A percentile compares a stretch with the other conserved stretches of the same genome.
Evolutionary conservation across 1,140 invertebrate species (phyloP).

Genomic region (Drosophila paulistorum): DNA sequence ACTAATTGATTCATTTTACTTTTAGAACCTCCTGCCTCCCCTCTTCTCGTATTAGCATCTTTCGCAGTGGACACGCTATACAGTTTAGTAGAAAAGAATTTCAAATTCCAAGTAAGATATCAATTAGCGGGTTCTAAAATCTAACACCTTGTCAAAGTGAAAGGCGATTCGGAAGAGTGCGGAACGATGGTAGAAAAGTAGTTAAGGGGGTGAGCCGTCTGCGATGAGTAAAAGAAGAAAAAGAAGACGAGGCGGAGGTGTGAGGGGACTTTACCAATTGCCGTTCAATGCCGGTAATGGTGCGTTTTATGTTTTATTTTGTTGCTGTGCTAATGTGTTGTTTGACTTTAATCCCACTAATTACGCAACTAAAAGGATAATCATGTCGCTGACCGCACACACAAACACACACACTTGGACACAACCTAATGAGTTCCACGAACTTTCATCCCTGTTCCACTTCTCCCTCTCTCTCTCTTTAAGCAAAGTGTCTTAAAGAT

Average conservation of each 20-base stretch:
- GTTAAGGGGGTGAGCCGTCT: not conserved
- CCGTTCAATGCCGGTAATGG: conserved; percentile 63
- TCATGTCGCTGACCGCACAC: conserved; percentile 73
- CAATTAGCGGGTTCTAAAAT: conserved; percentile 69
- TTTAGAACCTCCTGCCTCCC: conserved; percentile 28
- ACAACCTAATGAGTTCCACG: not conserved
- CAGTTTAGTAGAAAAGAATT: not conserved
- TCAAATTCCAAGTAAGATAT: conserved; percentile 36
- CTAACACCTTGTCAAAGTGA: conserved; percentile 75
- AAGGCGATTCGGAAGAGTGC: conserved; percentile 38
- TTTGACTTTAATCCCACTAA: conserved; percentile 80
- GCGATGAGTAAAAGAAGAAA: not conserved
- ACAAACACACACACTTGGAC: not conserved
- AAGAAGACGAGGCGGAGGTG: not conserved
- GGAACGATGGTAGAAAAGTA: conserved; percentile 9
- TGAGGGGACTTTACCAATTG: not conserved
- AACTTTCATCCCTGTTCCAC: not conserved
- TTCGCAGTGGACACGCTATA: not conserved
- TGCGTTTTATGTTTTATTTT: conserved; percentile 65
- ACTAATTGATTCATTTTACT: conserved; percentile 64
- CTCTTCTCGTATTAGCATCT: too few relatives aligned
- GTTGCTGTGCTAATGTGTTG: conserved; percentile 31
- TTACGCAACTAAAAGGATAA: conserved; percentile 82
- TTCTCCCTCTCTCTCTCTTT: not conserved
- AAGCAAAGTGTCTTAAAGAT: conserved; percentile 32